Conservation (phyloP, 2,888 invertebrate species). For the Cabera pusaria region DNA sequence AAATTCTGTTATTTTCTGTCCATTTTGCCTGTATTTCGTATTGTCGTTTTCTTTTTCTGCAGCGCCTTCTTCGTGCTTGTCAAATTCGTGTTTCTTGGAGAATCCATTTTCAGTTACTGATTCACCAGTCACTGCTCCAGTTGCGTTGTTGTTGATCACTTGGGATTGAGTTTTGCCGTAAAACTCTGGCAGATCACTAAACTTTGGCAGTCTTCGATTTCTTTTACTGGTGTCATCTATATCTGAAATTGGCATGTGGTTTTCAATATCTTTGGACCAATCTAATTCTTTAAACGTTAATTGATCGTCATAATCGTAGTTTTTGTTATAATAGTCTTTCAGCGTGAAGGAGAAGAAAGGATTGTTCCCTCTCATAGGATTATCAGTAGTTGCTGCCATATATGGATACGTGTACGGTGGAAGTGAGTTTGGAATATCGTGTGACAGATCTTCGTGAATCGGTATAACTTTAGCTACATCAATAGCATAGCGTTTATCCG, state of each 20-base stretch:
- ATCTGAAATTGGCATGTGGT: constrained; percentile 31
- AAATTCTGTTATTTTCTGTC: constrained; percentile 46
- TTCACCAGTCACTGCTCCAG: constrained; percentile 22
- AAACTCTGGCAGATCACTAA: neutral
- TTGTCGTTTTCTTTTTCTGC: constrained; percentile 39
- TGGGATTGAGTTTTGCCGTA: neutral
- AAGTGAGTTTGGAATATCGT: constrained; percentile 39
- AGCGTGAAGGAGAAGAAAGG: constrained; percentile 65
- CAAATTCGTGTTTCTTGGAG: constrained; percentile 38
- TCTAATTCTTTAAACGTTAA: constrained; percentile 55
- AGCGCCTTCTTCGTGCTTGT: constrained; percentile 42
- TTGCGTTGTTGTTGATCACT: constrained; percentile 5
- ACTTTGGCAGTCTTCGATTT: constrained; percentile 9
- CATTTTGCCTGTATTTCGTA: constrained; percentile 37
- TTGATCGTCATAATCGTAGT: constrained; percentile 51
- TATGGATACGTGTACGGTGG: constrained; percentile 31
- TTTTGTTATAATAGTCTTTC: constrained; percentile 62
- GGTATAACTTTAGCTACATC: constrained; percentile 51
- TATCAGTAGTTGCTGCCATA: constrained; percentile 40
- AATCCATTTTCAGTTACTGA: constrained; percentile 38
- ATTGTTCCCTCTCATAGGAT: constrained; percentile 55
- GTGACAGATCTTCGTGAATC: constrained; percentile 57
- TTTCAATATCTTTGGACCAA: constrained; percentile 57
- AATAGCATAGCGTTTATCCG: constrained; percentile 58
- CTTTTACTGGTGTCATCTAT: constrained; percentile 33